These are phyloP conservation scores for Telmatherina bonti DNA, from an alignment of 2,797 vertebrate genomes.

Conservation along the genomic window DNA sequence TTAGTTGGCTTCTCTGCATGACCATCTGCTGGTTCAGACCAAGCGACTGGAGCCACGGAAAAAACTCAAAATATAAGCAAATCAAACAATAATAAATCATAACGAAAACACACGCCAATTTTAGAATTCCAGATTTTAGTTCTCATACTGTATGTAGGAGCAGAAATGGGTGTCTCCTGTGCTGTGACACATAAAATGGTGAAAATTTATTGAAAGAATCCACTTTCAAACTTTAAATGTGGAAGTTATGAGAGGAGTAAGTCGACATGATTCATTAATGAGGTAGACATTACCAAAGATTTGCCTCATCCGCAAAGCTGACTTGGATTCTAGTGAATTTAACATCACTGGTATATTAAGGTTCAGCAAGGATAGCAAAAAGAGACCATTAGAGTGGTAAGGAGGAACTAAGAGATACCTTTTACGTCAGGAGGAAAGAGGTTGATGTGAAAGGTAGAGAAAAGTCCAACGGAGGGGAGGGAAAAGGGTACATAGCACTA, in stretches of 20 bases:
- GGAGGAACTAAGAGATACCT: constrained; percentile 5
- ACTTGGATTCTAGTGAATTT: neutral
- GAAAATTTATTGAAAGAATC: neutral
- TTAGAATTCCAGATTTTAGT: neutral
- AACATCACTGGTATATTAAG: neutral
- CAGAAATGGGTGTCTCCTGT: too few relatives aligned
- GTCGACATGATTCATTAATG: constrained; percentile 4
- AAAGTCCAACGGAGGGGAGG: constrained; percentile 20
- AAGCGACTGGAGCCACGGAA: too few relatives aligned
- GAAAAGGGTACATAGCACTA: constrained; percentile 58
- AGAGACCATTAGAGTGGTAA: neutral
- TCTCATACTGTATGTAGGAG: neutral
- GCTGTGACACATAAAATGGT: neutral
- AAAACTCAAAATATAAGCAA: too few relatives aligned
- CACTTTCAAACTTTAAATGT: neutral
- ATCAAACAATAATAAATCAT: too few relatives aligned
- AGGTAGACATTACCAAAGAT: neutral
- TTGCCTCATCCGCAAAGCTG: neutral
- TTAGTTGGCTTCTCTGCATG: too few relatives aligned
- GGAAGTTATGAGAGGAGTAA: neutral
- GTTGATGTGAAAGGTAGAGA: constrained; percentile 24
- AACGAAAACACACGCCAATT: too few relatives aligned
- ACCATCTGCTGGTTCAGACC: too few relatives aligned
- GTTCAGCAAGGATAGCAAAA: neutral
- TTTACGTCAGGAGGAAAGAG: constrained; percentile 19